Evolutionary conservation across 2,797 vertebrate species (phyloP), one percentile per base, ranked within the genome.

Genomic region (Artibeus jamaicensis): DNA sequence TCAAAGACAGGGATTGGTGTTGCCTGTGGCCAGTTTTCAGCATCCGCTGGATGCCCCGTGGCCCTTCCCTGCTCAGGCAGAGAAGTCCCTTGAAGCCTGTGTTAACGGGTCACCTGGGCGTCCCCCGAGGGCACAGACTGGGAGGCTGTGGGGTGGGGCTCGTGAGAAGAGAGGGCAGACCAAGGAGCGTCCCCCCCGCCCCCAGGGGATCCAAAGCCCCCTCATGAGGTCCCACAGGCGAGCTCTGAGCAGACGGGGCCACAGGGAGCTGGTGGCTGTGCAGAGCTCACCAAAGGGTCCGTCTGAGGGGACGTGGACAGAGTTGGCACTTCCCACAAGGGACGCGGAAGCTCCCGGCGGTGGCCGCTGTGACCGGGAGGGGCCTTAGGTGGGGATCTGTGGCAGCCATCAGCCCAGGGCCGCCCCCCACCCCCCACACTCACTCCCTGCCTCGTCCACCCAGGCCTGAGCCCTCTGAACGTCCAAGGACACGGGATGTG

Each of bases 291-390:
- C 39, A 42, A 16, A 39, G 6, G 15, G 9, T 24, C 32, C 48
- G 9, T 6, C 32, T 14, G 3, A 3, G 1, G 6, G 10, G 70
- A 29, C 24, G 32, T 19, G 3, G 3, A 18, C 53, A 11, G 57
- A 21, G 55, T 65, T 2, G 32, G 50, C 44, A 77, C 29, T 4
- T 4, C 37, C 67, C 67, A 44, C 22, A 3, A 68, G 50, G n/a
- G 71, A 5, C 0, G 2, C 14, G 2, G 71, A 42, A 16, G 26
- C n/a, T 15, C 50, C 29, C 3, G 14, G 57, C 14, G 15, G 57
- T 0, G 5, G 9, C n/a, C 0, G 0, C n/a, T 46, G 10, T 62
- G 44, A 26, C 21, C n/a, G 3, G 5, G 39, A 24, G 29, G 59
- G 8, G 18, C 16, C 76, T 88, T 57, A 0, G 7, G 16, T 15